Evolutionary conservation across 2,888 invertebrate species (phyloP).

Genomic region (Drosophila fungiperda): DNA sequence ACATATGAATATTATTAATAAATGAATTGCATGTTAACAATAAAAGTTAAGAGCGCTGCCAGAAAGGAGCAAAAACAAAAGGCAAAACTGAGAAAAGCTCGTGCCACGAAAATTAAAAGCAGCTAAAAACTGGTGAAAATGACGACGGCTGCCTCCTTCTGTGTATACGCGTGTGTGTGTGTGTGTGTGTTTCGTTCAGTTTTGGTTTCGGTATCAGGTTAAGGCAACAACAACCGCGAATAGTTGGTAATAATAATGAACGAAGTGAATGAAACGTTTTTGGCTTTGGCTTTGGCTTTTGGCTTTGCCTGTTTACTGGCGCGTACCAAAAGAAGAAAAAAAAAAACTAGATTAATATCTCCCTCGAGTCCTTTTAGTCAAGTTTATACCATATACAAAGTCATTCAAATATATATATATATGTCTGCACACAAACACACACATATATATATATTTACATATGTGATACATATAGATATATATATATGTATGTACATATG

Average conservation of each 20-base stretch:
- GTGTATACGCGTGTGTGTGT: conserved; percentile 6
- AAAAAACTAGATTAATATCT: conserved; percentile 78
- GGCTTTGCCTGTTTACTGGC: conserved; percentile 52
- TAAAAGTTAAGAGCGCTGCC: conserved; percentile 68
- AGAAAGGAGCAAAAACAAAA: conserved; percentile 55
- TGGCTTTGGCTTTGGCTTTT: conserved; percentile 48
- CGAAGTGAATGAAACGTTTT: conserved; percentile 67
- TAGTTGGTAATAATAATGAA: conserved; percentile 78
- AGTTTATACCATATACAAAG: conserved; percentile 64
- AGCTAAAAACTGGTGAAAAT: conserved; percentile 70
- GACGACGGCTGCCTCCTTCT: conserved; percentile 27
- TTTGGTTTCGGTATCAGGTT: conserved; percentile 74
- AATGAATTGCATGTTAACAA: conserved; percentile 79
- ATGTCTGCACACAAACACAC: conserved; percentile 1
- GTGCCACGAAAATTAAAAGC: conserved; percentile 66
- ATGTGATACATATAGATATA: conserved; percentile 9
- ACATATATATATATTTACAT: conserved; percentile 14
- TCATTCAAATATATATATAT: conserved; percentile 23
- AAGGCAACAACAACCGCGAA: conserved; percentile 63
- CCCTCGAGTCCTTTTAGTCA: conserved; percentile 80
- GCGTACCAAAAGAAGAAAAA: conserved; percentile 47
- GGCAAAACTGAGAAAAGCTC: conserved; percentile 51
- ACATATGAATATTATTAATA: conserved; percentile 75
- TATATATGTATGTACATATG: conserved; percentile 19
- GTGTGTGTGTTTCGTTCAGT: conserved; percentile 58